Base-by-base conservation (phyloP, 2,113 vertebrate species). In the Hydrochoerus hydrochaeris region DNA sequence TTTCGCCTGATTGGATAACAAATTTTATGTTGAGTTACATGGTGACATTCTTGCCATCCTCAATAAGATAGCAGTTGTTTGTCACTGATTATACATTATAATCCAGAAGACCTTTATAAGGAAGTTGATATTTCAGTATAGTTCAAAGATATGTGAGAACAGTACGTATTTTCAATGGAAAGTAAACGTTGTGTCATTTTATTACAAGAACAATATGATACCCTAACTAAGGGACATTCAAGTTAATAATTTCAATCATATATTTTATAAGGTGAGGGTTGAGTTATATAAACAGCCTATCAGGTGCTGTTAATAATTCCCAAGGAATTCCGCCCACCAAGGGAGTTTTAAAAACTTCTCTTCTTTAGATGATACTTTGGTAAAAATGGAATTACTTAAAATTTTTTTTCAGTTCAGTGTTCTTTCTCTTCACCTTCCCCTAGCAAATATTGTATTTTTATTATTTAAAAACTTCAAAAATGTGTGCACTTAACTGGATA, bases 251-350 rank as follows among this genome's bases (percentile, higher is more conserved):
- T 60, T 63, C 38, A 52, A 57, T 54, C 7, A 35, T 19, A 63
- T 62, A 65, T 16, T 81, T 82, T 13, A 78, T 20, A 71, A 85
- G 8, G 9, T 71, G 5, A 62, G 62, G 10, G 8, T 28, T 88
- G 52, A 71, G 28, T 57, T 60, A 87, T 20, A 60, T 0, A 67
- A 41, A 10, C 3, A 58, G 28, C 2, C 16, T 57, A 44, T 62
- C 3, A 63, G 2, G 0, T 32, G 5, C 7, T 4, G 16, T 44
- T 46, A 82, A 35, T 41, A n/a, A 12, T 8, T 0, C 11, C 1
- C 24, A 58, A 20, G 49, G 11, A 24, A 54, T 52, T 8, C 1
- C 7, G 46, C 46, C 46, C 46, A 46, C 1, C 24, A 58, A 20
- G 41, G 5, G 19, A 52, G 67, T 88, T 62, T 60, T 78, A 2